phyloP scores from a whole-genome alignment of 2,797 vertebrate species.

The Scolopax rusticola region DNA sequence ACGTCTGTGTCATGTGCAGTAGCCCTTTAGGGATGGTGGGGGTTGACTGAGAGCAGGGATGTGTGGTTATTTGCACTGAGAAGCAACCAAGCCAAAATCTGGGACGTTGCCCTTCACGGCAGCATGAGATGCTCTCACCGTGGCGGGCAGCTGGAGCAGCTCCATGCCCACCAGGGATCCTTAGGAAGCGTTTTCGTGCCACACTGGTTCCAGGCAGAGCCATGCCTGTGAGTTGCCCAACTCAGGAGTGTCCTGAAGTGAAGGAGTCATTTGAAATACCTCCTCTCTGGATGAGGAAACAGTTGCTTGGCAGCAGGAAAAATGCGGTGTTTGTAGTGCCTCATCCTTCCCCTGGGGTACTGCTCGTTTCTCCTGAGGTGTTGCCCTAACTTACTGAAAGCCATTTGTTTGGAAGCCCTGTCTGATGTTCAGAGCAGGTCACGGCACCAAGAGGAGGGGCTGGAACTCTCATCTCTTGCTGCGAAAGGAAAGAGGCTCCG shows the following conservation, averaged over 20 bases:
- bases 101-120: not conserved
- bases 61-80: not conserved
- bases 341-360: not conserved
- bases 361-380: not conserved
- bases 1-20: fast-evolving
- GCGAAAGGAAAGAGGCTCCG: not conserved
- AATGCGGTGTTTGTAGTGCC: not conserved
- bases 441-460: not conserved
- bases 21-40: not conserved
- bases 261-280: not conserved
- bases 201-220: not conserved
- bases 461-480: fast-evolving
- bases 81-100: not conserved
- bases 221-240: not conserved
- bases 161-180: not conserved
- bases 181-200: not conserved
- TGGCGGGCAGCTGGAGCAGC: not conserved
- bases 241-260: not conserved
- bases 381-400: not conserved
- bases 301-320: not conserved
- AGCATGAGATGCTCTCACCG: not conserved
- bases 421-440: not conserved
- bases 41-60: not conserved
- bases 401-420: not conserved
- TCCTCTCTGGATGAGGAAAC: not conserved